These are phyloP conservation scores for Premnoplex brunnescens DNA, from an alignment of 2,797 vertebrate genomes.

Conservation along the genomic window DNA sequence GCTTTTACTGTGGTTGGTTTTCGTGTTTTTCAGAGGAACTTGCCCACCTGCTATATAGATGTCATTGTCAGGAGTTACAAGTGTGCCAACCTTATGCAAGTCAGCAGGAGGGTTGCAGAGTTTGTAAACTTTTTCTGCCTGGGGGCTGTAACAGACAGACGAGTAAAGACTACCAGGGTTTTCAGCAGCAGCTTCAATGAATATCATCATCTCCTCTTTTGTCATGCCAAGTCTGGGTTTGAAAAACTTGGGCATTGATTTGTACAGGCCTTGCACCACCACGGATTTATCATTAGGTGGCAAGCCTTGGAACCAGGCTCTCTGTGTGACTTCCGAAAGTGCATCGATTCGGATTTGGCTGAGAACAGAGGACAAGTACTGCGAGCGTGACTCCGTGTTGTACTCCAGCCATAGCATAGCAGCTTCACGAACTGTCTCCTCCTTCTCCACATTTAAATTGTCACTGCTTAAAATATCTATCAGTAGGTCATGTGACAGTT, in stretches of 20 bases:
- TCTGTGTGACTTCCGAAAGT: slow-evolving; percentile 96
- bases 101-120: slow-evolving; percentile 91
- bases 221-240: slow-evolving; percentile 98
- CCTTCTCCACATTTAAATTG: slow-evolving; percentile 98
- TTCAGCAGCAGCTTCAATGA: slow-evolving; percentile 92
- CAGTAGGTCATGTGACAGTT: slow-evolving; percentile 93
- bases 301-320: slow-evolving; percentile 98
- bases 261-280: slow-evolving; percentile 98
- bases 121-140: slow-evolving; percentile 98
- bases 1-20: slow-evolving; percentile 89
- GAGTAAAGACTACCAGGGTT: slow-evolving; percentile 81
- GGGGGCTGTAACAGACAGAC: slow-evolving; percentile 96
- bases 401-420: slow-evolving; percentile 98
- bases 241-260: slow-evolving; percentile 99
- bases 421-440: slow-evolving; percentile 97
- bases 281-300: slow-evolving; percentile 98
- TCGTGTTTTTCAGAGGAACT: slow-evolving; percentile 88
- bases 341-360: slow-evolving; percentile 98
- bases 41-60: slow-evolving; percentile 97
- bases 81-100: slow-evolving; percentile 92
- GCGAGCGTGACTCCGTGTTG: slow-evolving; percentile 93
- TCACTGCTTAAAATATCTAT: slow-evolving; percentile 96
- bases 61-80: slow-evolving; percentile 96
- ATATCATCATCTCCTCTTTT: slow-evolving; percentile 99
- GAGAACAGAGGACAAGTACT: slow-evolving; percentile 96